phyloP scores from a whole-genome alignment of 2,888 invertebrate genomes.

The Meliscaeva auricollis region DNA sequence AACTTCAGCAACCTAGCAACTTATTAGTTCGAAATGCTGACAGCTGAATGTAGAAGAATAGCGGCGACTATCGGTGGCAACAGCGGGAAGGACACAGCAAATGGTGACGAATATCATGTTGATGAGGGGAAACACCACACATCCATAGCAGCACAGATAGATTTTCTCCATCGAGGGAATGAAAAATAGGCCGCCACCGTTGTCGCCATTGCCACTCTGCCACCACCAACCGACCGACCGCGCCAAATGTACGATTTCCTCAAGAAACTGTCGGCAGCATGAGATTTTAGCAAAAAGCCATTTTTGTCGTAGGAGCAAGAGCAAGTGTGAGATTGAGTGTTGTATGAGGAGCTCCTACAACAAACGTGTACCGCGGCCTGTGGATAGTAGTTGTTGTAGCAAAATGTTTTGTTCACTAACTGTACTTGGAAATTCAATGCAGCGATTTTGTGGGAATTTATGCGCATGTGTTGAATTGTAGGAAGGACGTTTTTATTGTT shows the following conservation, averaged over 20 bases:
- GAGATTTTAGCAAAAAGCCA: conserved; percentile 60
- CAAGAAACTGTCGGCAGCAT: conserved; percentile 23
- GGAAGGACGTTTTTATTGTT: conserved; percentile 68
- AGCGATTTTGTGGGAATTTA: conserved; percentile 51
- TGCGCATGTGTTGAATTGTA: conserved; percentile 69
- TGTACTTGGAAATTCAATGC: conserved; percentile 56
- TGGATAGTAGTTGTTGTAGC: conserved; percentile 16
- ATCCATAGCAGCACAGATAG: too few relatives aligned
- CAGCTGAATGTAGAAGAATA: conserved; percentile 20
- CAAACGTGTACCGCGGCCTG: neutral
- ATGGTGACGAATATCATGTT: conserved; percentile 24
- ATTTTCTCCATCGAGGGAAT: conserved; percentile 12
- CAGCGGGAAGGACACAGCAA: neutral
- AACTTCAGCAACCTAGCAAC: neutral
- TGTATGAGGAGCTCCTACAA: neutral
- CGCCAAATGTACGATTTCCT: conserved; percentile 6
- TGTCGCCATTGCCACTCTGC: neutral
- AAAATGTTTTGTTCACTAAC: conserved; percentile 33
- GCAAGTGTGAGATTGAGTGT: conserved; percentile 17
- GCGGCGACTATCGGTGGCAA: neutral
- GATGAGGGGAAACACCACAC: conserved; percentile 27
- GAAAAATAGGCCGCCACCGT: conserved; percentile 54
- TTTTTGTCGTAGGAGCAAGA: neutral
- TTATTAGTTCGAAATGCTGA: conserved; percentile 7
- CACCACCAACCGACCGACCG: neutral